phyloP scores from a whole-genome alignment of 2,888 invertebrate species.

The Halictus quadricinctus region DNA sequence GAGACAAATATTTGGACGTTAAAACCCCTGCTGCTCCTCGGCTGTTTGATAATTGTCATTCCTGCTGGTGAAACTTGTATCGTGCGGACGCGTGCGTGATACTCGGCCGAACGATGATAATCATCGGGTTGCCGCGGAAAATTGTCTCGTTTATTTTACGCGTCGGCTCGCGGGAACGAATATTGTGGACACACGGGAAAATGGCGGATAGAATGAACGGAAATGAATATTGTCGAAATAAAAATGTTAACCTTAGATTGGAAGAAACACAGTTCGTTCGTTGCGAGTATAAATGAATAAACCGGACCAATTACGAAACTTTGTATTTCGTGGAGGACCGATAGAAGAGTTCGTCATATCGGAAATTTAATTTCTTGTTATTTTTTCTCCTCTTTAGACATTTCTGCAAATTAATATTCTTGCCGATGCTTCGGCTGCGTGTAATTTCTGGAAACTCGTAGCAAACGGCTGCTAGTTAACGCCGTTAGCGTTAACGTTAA shows the following conservation, averaged over 20 bases:
- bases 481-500: not conserved
- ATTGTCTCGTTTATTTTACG: not conserved
- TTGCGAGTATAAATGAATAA: no score
- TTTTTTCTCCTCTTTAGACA: not conserved
- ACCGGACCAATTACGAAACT: no score
- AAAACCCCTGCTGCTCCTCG: not conserved
- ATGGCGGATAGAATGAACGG: no score
- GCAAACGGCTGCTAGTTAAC: not conserved
- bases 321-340: no score
- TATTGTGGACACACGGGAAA: not conserved
- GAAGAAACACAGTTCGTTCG: no score
- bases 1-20: conserved; percentile 20
- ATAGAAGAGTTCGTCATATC: no score
- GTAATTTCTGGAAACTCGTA: not conserved
- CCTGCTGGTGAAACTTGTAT: not conserved
- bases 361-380: no score
- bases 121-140: not conserved
- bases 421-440: not conserved
- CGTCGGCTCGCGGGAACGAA: not conserved
- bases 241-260: no score
- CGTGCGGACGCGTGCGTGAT: not conserved
- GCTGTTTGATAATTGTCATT: conserved; percentile 8
- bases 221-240: no score
- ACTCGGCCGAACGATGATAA: not conserved
- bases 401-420: not conserved